phyloP scores from a whole-genome alignment of 2,888 invertebrate species.

The Zootermopsis nevadensis region DNA sequence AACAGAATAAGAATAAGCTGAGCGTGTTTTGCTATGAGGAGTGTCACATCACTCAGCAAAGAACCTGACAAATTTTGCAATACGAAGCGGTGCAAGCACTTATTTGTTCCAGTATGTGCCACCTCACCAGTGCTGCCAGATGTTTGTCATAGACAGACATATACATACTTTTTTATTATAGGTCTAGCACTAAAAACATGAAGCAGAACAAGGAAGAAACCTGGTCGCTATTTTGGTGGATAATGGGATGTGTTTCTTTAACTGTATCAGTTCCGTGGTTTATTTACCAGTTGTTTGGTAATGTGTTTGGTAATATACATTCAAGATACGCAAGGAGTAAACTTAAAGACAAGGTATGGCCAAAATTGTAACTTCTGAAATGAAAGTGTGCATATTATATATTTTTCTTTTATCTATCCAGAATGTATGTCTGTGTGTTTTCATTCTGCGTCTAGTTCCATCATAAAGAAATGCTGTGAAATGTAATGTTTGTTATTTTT shows the following conservation, averaged over 20 bases:
- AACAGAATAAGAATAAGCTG: too few species aligned
- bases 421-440: too few species aligned
- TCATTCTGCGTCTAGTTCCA: neutral
- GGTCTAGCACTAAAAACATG: neutral
- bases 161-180: neutral
- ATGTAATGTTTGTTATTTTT: neutral
- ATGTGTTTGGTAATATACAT: neutral
- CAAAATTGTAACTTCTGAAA: neutral
- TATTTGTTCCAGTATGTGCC: too few species aligned
- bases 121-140: too few species aligned
- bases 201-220: neutral
- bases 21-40: too few species aligned
- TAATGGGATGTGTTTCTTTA: slow-evolving; percentile 7
- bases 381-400: neutral
- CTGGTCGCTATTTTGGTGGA: neutral
- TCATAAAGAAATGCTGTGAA: neutral
- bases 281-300: neutral
- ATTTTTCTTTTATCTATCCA: neutral
- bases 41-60: too few species aligned
- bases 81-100: too few species aligned
- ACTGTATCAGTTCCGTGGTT: slow-evolving; percentile 2
- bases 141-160: too few species aligned
- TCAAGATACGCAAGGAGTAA: neutral
- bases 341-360: slow-evolving; percentile 15
- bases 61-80: too few species aligned